These are phyloP conservation scores for Drosophila lacertosa DNA, from an alignment of 1,140 invertebrate species.

Conservation along the genomic window DNA sequence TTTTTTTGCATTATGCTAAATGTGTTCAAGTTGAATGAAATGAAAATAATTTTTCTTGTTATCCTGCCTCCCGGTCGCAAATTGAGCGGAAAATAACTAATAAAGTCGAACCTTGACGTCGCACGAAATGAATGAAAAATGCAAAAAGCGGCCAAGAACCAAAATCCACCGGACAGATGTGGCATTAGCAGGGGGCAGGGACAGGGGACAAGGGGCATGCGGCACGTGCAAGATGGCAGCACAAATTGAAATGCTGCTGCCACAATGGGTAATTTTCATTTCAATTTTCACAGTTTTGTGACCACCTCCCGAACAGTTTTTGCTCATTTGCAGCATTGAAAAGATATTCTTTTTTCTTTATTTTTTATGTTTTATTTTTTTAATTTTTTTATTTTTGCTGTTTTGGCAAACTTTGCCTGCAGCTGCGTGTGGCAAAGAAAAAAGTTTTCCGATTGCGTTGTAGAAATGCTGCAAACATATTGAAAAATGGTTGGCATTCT, in stretches of 20 bases:
- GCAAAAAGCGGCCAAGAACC: constrained; percentile 40
- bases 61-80: constrained; percentile 77
- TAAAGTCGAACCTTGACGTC: constrained; percentile 76
- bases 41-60: constrained; percentile 84
- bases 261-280: constrained; percentile 84
- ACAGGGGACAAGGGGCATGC: constrained; percentile 29
- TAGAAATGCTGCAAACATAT: constrained; percentile 73
- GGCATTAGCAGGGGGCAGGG: constrained; percentile 36
- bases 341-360: constrained; percentile 40
- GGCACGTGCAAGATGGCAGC: constrained; percentile 76
- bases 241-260: constrained; percentile 77
- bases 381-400: constrained; percentile 13
- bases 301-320: constrained; percentile 49
- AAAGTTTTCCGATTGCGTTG: constrained; percentile 54
- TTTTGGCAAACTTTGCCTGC: constrained; percentile 53
- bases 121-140: constrained; percentile 71
- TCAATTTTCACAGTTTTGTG: constrained; percentile 81
- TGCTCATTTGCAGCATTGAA: constrained; percentile 74
- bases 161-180: constrained; percentile 32
- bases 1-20: constrained; percentile 57
- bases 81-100: constrained; percentile 84
- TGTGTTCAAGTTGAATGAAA: constrained; percentile 82
- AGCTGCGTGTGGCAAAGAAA: constrained; percentile 65
- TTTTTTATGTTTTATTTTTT: neutral
- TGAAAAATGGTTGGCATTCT: constrained; percentile 70